Conservation (phyloP, 1,140 invertebrate species). For the Trichonephila clavata region DNA sequence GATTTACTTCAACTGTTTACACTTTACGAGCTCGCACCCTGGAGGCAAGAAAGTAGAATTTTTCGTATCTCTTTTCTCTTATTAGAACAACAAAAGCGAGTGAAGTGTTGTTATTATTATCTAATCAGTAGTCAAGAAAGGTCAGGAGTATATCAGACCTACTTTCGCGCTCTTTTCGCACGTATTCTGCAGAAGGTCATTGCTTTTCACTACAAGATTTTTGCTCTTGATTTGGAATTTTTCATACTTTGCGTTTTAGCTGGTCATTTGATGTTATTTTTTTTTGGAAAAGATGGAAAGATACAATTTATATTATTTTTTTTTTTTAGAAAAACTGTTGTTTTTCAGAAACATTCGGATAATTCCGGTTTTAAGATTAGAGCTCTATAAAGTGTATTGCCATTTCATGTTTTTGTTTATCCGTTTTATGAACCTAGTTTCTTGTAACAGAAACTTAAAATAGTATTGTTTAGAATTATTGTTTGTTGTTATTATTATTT, state of each 20-base stretch:
- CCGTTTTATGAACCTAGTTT: no score
- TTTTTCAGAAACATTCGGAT: no score
- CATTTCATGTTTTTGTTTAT: no score
- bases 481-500: no score
- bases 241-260: neutral
- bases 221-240: neutral
- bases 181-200: neutral
- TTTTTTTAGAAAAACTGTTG: no score
- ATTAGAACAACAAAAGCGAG: conserved; percentile 17
- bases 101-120: conserved; percentile 45
- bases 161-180: conserved; percentile 22
- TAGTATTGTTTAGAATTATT: no score
- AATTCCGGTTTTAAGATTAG: no score
- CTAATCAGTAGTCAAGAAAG: conserved; percentile 21
- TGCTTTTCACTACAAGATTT: neutral
- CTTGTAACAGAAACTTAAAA: no score
- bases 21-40: neutral
- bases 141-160: conserved; percentile 52
- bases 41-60: conserved; percentile 30
- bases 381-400: no score
- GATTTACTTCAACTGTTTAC: conserved; percentile 35
- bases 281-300: no score
- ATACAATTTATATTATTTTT: no score
- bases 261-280: neutral
- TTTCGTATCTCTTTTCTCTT: neutral